A percentile compares a stretch with the other conserved stretches of the same genome.
Evolutionary conservation across 2,113 vertebrate species (phyloP).

Genomic region (Mobula hypostoma): DNA sequence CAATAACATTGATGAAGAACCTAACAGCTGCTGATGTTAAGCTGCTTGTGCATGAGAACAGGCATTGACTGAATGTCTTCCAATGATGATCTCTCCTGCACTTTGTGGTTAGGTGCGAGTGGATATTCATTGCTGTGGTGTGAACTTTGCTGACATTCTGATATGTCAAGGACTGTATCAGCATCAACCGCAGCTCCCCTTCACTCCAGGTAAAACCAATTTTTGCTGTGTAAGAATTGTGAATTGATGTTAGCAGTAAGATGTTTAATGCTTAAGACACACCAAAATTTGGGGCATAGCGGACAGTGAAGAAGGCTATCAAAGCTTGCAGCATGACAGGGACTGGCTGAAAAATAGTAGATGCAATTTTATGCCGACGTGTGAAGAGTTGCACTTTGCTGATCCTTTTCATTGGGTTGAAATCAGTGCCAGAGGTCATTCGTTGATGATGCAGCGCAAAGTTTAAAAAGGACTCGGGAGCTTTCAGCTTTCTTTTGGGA

Average conservation of each 20-base stretch:
- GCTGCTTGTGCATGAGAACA: background rate
- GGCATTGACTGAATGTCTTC: background rate
- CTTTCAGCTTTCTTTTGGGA: too few species aligned
- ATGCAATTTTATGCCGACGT: too few species aligned
- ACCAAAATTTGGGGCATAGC: too few species aligned
- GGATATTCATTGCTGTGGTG: conserved; percentile 43
- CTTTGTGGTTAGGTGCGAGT: conserved; percentile 47
- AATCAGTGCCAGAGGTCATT: too few species aligned
- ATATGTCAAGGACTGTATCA: conserved; percentile 48
- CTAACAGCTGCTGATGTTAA: background rate
- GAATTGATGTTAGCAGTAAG: background rate
- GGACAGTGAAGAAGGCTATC: too few species aligned
- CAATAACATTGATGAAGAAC: background rate
- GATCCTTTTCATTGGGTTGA: too few species aligned
- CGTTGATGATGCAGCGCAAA: too few species aligned
- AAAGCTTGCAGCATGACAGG: too few species aligned
- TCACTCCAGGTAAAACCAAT: conserved; percentile 41
- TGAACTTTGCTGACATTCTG: conserved; percentile 52
- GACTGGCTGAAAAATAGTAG: too few species aligned
- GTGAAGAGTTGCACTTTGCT: too few species aligned
- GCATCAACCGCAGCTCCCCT: conserved; percentile 45
- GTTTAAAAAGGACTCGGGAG: too few species aligned
- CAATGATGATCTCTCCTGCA: background rate
- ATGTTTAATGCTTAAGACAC: background rate
- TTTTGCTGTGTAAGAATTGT: background rate